phyloP scores from a whole-genome alignment of 2,888 invertebrate species.

The Loripinus fragilis region DNA sequence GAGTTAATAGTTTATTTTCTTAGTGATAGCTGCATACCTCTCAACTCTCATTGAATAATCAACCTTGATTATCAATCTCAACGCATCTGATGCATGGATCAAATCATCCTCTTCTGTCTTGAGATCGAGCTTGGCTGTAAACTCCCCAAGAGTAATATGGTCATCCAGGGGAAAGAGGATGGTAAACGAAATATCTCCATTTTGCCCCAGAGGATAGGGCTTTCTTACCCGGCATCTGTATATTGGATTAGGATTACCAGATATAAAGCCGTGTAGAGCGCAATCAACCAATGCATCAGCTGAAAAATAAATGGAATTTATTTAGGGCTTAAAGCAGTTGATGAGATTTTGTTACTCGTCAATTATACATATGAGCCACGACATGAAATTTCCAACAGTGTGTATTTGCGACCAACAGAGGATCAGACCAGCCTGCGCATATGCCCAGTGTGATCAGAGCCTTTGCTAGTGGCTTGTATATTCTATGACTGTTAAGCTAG shows the following conservation, averaged over 20 bases:
- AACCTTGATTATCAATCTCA: slow-evolving; percentile 43
- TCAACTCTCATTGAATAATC: slow-evolving; percentile 49
- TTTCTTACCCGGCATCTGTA: slow-evolving; percentile 47
- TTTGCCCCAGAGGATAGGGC: slow-evolving; percentile 50
- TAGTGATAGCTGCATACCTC: too few relatives aligned
- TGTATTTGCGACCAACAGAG: too few relatives aligned
- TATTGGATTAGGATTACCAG: slow-evolving; percentile 10
- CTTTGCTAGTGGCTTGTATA: too few relatives aligned
- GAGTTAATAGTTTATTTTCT: too few relatives aligned
- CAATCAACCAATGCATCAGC: slow-evolving; percentile 52
- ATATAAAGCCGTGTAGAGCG: slow-evolving; percentile 19
- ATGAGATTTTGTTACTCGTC: too few relatives aligned
- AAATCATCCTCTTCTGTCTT: slow-evolving; percentile 42
- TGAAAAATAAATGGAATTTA: too few relatives aligned
- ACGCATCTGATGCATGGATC: slow-evolving; percentile 17
- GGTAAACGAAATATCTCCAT: slow-evolving; percentile 45
- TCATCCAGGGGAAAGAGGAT: slow-evolving; percentile 48
- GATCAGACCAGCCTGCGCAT: too few relatives aligned
- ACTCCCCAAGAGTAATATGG: slow-evolving; percentile 37
- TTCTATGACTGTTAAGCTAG: too few relatives aligned
- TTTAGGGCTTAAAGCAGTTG: too few relatives aligned
- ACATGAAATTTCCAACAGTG: too few relatives aligned
- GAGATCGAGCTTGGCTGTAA: slow-evolving; percentile 47
- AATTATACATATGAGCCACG: too few relatives aligned
- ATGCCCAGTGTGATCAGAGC: too few relatives aligned